Conservation (phyloP, 2,888 invertebrate species). For the Trilocha varians region DNA sequence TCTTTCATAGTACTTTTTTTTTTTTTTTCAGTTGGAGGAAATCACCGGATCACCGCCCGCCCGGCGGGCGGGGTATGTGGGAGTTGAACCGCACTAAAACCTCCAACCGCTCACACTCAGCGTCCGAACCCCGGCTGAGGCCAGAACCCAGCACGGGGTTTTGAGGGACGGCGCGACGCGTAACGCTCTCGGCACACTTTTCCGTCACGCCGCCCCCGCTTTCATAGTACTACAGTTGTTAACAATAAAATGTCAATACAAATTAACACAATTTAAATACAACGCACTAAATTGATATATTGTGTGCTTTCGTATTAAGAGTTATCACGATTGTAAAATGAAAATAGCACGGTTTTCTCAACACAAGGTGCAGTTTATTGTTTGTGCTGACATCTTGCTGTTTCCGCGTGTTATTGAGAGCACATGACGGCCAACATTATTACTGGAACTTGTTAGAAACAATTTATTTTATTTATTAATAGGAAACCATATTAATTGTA, state of each 20-base stretch:
- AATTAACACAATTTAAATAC: slow-evolving; percentile 3
- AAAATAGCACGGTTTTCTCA: not conserved
- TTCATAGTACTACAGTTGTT: not conserved
- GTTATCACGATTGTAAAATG: slow-evolving; percentile 4
- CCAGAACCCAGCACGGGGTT: no score
- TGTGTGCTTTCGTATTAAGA: slow-evolving; percentile 4
- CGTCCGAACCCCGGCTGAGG: no score
- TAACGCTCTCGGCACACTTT: no score
- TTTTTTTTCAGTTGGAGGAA: no score
- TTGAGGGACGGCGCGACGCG: no score
- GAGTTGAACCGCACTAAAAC: no score
- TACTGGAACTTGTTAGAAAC: not conserved
- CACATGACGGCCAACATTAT: not conserved
- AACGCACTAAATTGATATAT: slow-evolving; percentile 4
- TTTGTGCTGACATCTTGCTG: not conserved
- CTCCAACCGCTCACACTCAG: no score
- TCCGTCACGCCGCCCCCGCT: not conserved
- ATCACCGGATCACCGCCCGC: no score
- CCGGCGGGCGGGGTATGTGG: no score
- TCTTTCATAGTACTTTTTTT: no score
- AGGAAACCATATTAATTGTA: no score
- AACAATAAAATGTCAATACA: not conserved
- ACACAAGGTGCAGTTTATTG: not conserved
- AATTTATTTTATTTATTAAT: no score
- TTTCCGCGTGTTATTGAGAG: not conserved